Percentiles rank a stretch among this genome's conserved stretches.
Conservation (phyloP, 2,888 invertebrate genomes). For the Deilephila elpenor region DNA sequence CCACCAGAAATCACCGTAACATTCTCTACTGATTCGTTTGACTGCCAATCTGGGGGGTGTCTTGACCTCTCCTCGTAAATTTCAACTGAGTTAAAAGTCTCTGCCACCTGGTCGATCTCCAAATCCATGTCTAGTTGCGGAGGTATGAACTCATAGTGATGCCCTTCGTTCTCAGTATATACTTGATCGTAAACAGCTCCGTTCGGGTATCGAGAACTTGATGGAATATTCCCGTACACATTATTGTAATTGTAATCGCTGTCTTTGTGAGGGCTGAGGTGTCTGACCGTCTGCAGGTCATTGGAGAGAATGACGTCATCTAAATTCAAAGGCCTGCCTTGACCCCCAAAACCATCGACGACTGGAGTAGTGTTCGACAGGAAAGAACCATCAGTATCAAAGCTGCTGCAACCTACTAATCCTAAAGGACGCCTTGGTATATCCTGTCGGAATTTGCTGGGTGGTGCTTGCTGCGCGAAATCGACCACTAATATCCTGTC, state of each 20-base stretch:
- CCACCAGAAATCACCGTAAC: conserved; percentile 77
- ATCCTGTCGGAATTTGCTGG: conserved; percentile 66
- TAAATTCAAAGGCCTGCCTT: conserved; percentile 75
- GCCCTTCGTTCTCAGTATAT: conserved; percentile 74
- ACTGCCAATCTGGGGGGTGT: conserved; percentile 63
- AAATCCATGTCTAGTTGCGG: conserved; percentile 63
- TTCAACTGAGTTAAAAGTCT: conserved; percentile 74
- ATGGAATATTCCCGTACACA: conserved; percentile 68
- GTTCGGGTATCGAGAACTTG: conserved; percentile 62
- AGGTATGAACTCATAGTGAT: conserved; percentile 73
- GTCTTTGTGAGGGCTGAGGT: conserved; percentile 63
- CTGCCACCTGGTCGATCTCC: conserved; percentile 66
- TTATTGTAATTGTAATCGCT: conserved; percentile 82
- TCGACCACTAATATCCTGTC: conserved; percentile 92
- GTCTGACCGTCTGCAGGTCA: conserved; percentile 65
- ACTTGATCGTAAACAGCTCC: conserved; percentile 76
- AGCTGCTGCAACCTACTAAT: conserved; percentile 73
- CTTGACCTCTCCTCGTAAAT: conserved; percentile 72
- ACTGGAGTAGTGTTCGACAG: conserved; percentile 80
- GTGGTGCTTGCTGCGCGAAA: conserved; percentile 82
- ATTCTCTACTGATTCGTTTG: conserved; percentile 83
- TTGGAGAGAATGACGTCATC: conserved; percentile 75
- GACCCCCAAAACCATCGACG: conserved; percentile 80
- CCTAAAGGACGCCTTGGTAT: conserved; percentile 72
- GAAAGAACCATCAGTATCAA: conserved; percentile 77